These are phyloP conservation scores for Drosophila acutilabella DNA, from an alignment of 2,888 invertebrate species.

Conservation along the genomic window DNA sequence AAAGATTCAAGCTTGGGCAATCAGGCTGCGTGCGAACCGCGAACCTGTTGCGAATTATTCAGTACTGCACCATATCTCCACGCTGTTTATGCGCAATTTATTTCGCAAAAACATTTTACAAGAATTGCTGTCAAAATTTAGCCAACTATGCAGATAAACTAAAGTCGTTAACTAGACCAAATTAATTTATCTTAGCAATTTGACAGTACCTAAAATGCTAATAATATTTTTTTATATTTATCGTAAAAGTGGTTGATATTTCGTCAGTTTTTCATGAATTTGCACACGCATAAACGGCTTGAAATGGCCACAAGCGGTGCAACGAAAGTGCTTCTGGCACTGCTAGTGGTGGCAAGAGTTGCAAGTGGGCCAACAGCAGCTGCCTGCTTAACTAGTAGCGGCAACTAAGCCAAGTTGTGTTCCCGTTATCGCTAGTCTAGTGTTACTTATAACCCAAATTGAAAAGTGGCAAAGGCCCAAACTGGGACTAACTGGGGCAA, in stretches of 20 bases:
- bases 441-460: slow-evolving; percentile 48
- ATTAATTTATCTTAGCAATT: no score
- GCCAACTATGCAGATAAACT: no score
- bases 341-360: slow-evolving; percentile 22
- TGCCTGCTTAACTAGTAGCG: slow-evolving; percentile 5
- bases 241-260: no score
- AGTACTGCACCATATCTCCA: neutral
- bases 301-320: slow-evolving; percentile 29
- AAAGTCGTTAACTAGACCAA: no score
- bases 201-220: no score
- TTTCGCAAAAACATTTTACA: neutral
- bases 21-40: slow-evolving; percentile 62
- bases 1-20: slow-evolving; percentile 55
- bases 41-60: slow-evolving; percentile 53
- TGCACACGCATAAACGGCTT: neutral
- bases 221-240: no score
- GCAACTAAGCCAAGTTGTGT: slow-evolving; percentile 1
- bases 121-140: slow-evolving; percentile 1
- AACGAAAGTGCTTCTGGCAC: slow-evolving; percentile 60
- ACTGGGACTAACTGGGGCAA: slow-evolving; percentile 52
- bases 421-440: slow-evolving; percentile 25
- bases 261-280: no score
- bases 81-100: neutral
- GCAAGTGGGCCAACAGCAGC: slow-evolving; percentile 50
- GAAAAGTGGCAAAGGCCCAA: slow-evolving; percentile 38